Evolutionary conservation across 2,888 invertebrate genomes (phyloP).

Genomic region (Yponomeuta cagnagella): DNA sequence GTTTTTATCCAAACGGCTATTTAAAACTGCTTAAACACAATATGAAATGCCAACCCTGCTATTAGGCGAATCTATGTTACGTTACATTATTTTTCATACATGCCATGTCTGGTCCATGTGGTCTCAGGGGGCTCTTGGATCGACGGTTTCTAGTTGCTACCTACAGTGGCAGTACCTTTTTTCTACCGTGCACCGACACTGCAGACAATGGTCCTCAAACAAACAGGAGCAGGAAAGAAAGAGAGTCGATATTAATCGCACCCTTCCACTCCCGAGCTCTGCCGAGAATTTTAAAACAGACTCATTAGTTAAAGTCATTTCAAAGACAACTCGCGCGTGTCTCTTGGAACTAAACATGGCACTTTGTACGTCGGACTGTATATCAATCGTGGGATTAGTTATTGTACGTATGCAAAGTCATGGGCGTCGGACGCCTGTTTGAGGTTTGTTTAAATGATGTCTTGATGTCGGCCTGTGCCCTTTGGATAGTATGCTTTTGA

Average conservation of each 20-base stretch:
- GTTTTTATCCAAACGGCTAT: no score
- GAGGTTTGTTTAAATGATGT: not conserved
- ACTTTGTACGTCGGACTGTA: not conserved
- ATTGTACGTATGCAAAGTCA: not conserved
- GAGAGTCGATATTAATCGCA: slow-evolving; percentile 35
- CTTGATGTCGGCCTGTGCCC: not conserved
- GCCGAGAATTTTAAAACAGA: slow-evolving; percentile 39
- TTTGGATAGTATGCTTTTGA: no score
- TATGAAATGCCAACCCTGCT: no score
- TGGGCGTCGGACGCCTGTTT: not conserved
- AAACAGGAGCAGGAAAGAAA: slow-evolving; percentile 26
- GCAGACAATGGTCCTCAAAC: slow-evolving; percentile 10
- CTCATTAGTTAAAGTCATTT: slow-evolving; percentile 45
- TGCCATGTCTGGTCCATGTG: no score
- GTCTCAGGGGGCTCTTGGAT: no score
- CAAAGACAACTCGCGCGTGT: slow-evolving; percentile 20
- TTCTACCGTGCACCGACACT: not conserved
- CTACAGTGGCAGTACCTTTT: not conserved
- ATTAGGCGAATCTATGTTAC: no score
- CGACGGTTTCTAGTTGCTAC: no score
- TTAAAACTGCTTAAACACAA: no score
- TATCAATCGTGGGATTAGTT: slow-evolving; percentile 5
- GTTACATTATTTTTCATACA: no score
- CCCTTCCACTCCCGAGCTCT: slow-evolving; percentile 30
- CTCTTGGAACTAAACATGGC: slow-evolving; percentile 1